These are phyloP conservation scores for Lepilemur septentrionalis DNA, from an alignment of 2,797 vertebrate species.

Conservation along the genomic window DNA sequence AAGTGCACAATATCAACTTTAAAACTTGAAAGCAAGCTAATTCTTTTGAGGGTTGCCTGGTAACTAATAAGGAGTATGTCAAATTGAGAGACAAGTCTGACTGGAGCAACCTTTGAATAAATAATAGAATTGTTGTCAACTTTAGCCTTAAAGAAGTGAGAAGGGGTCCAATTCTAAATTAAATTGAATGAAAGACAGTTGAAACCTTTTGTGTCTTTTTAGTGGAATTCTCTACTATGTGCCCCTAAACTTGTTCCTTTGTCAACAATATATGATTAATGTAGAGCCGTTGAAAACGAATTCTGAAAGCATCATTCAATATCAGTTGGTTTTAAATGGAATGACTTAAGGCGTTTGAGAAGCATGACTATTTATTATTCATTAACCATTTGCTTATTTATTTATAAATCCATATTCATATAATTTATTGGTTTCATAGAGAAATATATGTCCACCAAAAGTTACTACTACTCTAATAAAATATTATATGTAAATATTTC, in stretches of 20 bases:
- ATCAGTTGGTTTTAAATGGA: constrained; percentile 25
- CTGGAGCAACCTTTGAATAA: constrained; percentile 61
- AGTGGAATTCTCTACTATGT: not conserved
- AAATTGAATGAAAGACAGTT: constrained; percentile 37
- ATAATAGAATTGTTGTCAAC: constrained; percentile 65
- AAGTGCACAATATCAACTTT: constrained; percentile 46
- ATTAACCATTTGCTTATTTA: not conserved
- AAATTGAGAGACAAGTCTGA: constrained; percentile 59
- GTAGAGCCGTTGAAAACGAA: not conserved
- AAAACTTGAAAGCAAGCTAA: constrained; percentile 60
- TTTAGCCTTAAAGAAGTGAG: constrained; percentile 44
- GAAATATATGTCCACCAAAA: not conserved
- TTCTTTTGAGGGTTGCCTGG: constrained; percentile 60
- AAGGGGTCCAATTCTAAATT: not conserved
- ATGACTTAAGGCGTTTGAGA: not conserved
- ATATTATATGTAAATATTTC: not conserved
- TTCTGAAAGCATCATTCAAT: constrained; percentile 6
- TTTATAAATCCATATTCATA: constrained; percentile 29
- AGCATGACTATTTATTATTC: not conserved
- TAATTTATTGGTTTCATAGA: not conserved
- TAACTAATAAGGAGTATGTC: constrained; percentile 63
- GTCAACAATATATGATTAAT: constrained; percentile 21
- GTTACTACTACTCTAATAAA: not conserved
- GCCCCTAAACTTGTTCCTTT: not conserved
- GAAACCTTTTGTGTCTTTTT: not conserved